Conservation (phyloP, 2,888 invertebrate genomes). For the Teleogryllus oceanicus region DNA sequence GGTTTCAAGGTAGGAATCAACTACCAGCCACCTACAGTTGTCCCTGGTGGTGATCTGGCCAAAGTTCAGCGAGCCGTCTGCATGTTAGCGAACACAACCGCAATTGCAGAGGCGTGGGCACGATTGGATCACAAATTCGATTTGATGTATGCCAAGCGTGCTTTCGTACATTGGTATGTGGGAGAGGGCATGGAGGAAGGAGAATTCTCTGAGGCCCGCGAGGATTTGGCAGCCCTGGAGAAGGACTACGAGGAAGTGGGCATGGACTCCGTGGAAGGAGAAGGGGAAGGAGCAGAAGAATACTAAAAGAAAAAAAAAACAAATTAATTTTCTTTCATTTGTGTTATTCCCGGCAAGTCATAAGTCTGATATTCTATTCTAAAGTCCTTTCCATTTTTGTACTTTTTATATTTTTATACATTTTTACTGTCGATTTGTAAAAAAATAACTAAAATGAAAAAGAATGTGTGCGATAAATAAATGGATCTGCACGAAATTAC, state of each 20-base stretch:
- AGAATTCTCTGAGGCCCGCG: slow-evolving; percentile 76
- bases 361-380: no score
- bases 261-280: slow-evolving; percentile 56
- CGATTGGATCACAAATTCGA: slow-evolving; percentile 58
- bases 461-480: no score
- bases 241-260: slow-evolving; percentile 75
- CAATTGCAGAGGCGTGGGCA: slow-evolving; percentile 59
- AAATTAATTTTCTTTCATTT: no score
- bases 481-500: no score
- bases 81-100: slow-evolving; percentile 59
- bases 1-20: slow-evolving; percentile 66
- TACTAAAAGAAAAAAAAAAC: slow-evolving; percentile 22
- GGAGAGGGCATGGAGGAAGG: slow-evolving; percentile 52
- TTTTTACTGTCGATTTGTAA: no score
- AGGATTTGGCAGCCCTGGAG: slow-evolving; percentile 70
- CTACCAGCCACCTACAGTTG: slow-evolving; percentile 53
- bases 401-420: no score
- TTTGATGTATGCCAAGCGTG: slow-evolving; percentile 57
- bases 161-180: slow-evolving; percentile 58
- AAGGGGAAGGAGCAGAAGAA: slow-evolving; percentile 46
- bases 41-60: slow-evolving; percentile 49
- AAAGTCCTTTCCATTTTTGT: no score
- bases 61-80: slow-evolving; percentile 57
- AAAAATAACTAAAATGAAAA: no score
- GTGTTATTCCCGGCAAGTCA: no score